Evolutionary conservation across 2,113 vertebrate genomes (phyloP).

Genomic region (Lethenteron camtschaticum): DNA sequence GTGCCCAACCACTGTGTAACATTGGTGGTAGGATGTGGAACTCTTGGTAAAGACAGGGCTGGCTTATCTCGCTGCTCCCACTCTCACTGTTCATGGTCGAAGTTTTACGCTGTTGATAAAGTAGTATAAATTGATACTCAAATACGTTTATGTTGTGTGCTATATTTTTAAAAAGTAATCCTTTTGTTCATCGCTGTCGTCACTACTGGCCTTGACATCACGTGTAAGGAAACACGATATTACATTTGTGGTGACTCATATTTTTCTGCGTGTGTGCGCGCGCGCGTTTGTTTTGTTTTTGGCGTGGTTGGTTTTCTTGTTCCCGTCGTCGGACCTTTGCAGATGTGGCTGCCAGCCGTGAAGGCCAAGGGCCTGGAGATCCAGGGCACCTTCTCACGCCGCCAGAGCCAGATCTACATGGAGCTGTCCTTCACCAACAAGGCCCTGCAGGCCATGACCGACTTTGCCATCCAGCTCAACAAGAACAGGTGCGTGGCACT

Average conservation of each 20-base stretch:
- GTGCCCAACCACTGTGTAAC: too few relatives aligned
- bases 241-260: not conserved
- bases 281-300: conserved; percentile 3
- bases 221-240: too few relatives aligned
- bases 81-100: too few relatives aligned
- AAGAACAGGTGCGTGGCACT: conserved; percentile 63
- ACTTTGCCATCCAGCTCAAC: conserved; percentile 96
- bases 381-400: conserved; percentile 73
- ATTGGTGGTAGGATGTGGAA: too few relatives aligned
- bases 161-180: not conserved
- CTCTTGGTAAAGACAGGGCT: too few relatives aligned
- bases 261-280: not conserved
- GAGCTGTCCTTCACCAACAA: conserved; percentile 97
- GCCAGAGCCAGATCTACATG: conserved; percentile 96
- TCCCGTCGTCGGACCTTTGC: conserved; percentile 10
- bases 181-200: too few relatives aligned
- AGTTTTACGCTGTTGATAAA: too few relatives aligned
- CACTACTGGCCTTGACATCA: too few relatives aligned
- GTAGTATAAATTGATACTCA: too few relatives aligned
- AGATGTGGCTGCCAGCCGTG: conserved; percentile 92
- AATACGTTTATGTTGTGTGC: too few relatives aligned
- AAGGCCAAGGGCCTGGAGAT: conserved; percentile 96
- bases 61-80: too few relatives aligned
- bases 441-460: conserved; percentile 92
- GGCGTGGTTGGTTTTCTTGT: too few relatives aligned